Conservation (phyloP, 1,140 invertebrate genomes). For the Aphaenogaster floridana region DNA sequence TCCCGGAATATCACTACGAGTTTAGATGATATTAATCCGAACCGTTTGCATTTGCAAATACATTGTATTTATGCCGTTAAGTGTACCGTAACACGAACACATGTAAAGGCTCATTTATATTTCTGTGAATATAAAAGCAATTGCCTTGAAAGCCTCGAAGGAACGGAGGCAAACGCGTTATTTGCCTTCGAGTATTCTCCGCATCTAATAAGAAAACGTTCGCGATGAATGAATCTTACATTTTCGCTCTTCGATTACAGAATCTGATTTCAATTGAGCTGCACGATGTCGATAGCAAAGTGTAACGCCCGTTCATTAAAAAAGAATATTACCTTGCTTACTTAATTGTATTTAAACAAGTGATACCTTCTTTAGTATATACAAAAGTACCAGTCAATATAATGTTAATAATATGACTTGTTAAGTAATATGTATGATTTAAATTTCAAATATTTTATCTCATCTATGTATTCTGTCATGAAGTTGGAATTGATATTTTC, state of each 20-base stretch:
- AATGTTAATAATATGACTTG: background rate
- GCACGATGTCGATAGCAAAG: background rate
- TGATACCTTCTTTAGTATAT: background rate
- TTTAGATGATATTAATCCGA: slow-evolving; percentile 49
- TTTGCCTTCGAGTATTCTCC: background rate
- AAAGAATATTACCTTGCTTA: background rate
- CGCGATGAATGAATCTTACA: slow-evolving; percentile 11
- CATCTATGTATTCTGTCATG: background rate
- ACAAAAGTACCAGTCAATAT: background rate
- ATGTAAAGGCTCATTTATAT: slow-evolving; percentile 22
- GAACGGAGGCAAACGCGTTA: background rate
- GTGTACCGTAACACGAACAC: slow-evolving; percentile 2
- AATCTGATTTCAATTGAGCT: background rate
- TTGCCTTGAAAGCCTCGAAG: slow-evolving; percentile 25
- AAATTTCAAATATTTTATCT: background rate
- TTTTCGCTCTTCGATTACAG: slow-evolving; percentile 7
- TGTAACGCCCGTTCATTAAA: background rate
- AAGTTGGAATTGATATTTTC: background rate
- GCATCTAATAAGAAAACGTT: slow-evolving; percentile 22
- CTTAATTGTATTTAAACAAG: background rate
- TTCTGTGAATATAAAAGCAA: slow-evolving; percentile 33
- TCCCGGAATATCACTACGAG: slow-evolving; percentile 42
- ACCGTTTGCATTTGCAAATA: slow-evolving; percentile 31
- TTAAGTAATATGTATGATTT: background rate
- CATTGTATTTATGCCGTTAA: slow-evolving; percentile 38